Percentiles rank a stretch among this genome's conserved stretches.
These are phyloP conservation scores for Sclerurus mexicanus DNA, from an alignment of 2,113 vertebrate genomes.

Conservation along the genomic window DNA sequence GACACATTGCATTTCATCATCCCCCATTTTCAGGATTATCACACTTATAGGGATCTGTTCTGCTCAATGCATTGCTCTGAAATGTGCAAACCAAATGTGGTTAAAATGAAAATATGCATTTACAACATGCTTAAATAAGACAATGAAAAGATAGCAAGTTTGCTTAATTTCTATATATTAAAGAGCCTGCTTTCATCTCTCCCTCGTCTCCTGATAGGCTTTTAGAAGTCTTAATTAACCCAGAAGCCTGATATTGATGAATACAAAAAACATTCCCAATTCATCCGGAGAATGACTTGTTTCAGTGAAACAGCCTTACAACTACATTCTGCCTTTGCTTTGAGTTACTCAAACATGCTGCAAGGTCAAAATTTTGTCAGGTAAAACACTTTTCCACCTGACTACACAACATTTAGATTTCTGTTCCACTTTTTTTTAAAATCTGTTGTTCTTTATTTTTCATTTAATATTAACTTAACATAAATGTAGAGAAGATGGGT, in stretches of 20 bases:
- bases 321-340: not conserved
- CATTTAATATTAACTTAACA: not conserved
- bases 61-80: not conserved
- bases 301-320: not conserved
- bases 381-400: not conserved
- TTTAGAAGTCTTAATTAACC: not conserved
- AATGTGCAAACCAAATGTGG: not conserved
- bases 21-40: not conserved
- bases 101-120: not conserved
- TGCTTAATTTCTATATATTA: not conserved
- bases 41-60: not conserved
- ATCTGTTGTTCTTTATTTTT: not conserved
- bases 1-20: fast-evolving
- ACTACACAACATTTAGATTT: not conserved
- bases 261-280: not conserved
- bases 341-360: not conserved
- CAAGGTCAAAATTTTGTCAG: not conserved
- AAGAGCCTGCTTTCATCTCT: not conserved
- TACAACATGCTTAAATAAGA: not conserved
- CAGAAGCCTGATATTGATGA: not conserved
- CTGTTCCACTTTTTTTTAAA: not conserved
- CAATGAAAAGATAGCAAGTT: not conserved
- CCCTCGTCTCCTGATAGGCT: not conserved
- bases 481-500: not conserved
- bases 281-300: not conserved